Base-by-base conservation (phyloP, 2,797 vertebrate genomes). In the Argentina silus region DNA sequence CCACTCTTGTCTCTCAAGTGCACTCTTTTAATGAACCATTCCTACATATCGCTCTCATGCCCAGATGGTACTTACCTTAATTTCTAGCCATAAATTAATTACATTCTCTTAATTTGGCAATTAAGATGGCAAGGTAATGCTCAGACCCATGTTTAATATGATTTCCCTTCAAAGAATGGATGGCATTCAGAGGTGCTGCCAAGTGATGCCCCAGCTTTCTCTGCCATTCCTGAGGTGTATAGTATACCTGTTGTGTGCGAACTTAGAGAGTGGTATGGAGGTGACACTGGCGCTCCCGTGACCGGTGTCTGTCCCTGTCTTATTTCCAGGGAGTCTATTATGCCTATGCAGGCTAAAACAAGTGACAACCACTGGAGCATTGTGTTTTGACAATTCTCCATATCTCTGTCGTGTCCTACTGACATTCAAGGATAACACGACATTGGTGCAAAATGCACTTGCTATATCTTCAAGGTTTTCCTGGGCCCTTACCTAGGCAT, bases 21-120 rank as follows among this genome's bases (percentile, higher is more conserved):
- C 64, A 57, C 57, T 74, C 66, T 76, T 72, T 78, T 78, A 88
- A 83, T 78, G 72, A 89, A 75, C 73, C 70, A 70, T 80, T 81
- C 80, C 73, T 76, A 80, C 86, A 68, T 83, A 83, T 87, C 88
- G 79, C 84, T 86, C 86, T 87, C 87, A 88, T 82, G 88, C 86
- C 77, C 87, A 85, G 79, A 50, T 87, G 82, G 81, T 91, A 88
- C 89, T 91, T 88, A 88, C 81, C 74, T 85, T 85, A 77, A 84
- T 87, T 81, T 86, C 83, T 78, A 82, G 67, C 82, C 76, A 72
- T 85, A 91, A 88, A 89, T 91, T 88, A 89, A 92, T 91, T 91
- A 90, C 70, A 83, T 81, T 74, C 65, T 72, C 74, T 83, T 86
- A 87, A 86, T 90, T 88, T 88, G 85, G 84, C 85, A 91, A 82